A percentile compares a stretch with the other conserved stretches of the same genome.
phyloP scores from a whole-genome alignment of 2,797 vertebrate species.

The Pangasius krempfi region DNA sequence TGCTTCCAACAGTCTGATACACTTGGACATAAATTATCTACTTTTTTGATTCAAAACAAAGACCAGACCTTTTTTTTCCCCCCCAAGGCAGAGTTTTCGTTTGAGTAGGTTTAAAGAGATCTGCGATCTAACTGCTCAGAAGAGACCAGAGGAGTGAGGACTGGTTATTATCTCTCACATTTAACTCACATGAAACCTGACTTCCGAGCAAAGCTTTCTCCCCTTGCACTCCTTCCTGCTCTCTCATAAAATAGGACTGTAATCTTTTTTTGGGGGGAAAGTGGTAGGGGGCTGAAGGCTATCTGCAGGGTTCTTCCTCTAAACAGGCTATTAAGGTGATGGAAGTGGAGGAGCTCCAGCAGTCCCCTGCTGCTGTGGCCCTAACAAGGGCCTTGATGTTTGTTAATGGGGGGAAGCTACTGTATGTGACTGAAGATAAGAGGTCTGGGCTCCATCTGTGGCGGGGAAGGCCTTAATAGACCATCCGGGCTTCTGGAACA shows the following conservation, averaged over 20 bases:
- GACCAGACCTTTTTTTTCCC: constrained; percentile 24
- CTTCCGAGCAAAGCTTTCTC: constrained; percentile 46
- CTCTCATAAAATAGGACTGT: constrained; percentile 55
- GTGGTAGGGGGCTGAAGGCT: constrained; percentile 40
- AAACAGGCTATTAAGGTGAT: constrained; percentile 51
- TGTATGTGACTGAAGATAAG: constrained; percentile 50
- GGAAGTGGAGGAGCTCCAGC: constrained; percentile 38
- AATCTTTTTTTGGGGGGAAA: constrained; percentile 46
- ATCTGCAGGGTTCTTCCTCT: constrained; percentile 53
- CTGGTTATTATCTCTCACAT: constrained; percentile 26
- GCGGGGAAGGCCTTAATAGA: constrained; percentile 28
- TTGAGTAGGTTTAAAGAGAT: constrained; percentile 34
- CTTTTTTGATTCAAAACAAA: constrained; percentile 36
- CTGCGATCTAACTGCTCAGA: constrained; percentile 17
- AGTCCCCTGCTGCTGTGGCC: constrained; percentile 37
- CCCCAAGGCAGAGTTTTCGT: constrained; percentile 42
- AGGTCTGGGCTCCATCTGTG: constrained; percentile 43
- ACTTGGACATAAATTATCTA: constrained; percentile 38
- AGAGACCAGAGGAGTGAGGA: neutral
- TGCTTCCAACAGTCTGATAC: constrained; percentile 39
- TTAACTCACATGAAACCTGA: constrained; percentile 45
- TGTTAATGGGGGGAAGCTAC: constrained; percentile 57
- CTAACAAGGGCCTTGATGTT: constrained; percentile 59
- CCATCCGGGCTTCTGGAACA: constrained; percentile 53
- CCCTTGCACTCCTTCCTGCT: constrained; percentile 45